Evolutionary conservation across 30 jellyfish, hydroid and myxozoan genomes (phyloP).

Genomic region (Turritopsis rubra): DNA sequence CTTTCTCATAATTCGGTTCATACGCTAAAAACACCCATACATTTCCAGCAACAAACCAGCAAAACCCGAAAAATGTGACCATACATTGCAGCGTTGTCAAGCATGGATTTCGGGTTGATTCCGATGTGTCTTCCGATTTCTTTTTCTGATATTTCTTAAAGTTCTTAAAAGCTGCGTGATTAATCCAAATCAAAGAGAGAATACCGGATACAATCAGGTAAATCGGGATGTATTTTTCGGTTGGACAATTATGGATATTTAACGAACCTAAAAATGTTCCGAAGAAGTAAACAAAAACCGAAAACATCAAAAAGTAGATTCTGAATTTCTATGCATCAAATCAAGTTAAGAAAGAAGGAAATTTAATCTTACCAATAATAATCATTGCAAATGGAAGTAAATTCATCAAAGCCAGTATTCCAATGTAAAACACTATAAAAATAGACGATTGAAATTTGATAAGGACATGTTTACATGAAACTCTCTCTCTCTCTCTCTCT

Average conservation of each 20-base stretch:
- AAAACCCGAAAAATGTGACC: not conserved
- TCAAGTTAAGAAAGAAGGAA: not conserved
- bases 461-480: too few species aligned
- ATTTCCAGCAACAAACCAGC: not conserved
- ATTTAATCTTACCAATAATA: not conserved
- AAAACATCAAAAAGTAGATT: not conserved
- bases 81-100: not conserved
- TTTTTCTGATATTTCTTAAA: not conserved
- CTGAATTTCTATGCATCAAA: too few species aligned
- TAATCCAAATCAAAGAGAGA: not conserved
- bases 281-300: not conserved
- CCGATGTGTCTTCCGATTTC: not conserved
- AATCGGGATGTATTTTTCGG: not conserved
- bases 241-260: not conserved
- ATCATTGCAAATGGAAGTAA: not conserved
- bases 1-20: not conserved
- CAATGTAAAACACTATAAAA: not conserved
- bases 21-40: not conserved
- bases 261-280: not conserved
- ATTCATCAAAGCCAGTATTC: not conserved
- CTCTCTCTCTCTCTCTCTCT: too few species aligned
- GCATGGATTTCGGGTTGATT: not conserved
- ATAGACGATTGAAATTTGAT: too few species aligned
- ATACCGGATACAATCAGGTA: not conserved
- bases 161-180: not conserved